These are phyloP conservation scores for Recurvirostra avosetta DNA, from an alignment of 2,113 vertebrate genomes.

Conservation along the genomic window DNA sequence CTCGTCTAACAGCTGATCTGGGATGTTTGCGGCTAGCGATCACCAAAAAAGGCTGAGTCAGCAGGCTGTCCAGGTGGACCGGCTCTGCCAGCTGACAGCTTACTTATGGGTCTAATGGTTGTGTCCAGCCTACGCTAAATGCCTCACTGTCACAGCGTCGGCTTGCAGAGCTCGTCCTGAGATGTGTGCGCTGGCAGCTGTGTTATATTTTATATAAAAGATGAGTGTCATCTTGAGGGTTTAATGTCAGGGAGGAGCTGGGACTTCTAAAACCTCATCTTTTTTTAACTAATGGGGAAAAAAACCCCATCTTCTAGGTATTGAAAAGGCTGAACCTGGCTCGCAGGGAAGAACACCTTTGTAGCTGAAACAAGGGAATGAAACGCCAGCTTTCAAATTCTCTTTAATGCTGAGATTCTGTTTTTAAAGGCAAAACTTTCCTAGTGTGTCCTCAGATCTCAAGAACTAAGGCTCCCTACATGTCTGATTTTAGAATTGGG, in stretches of 20 bases:
- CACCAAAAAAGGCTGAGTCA: background rate
- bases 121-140: fast-evolving
- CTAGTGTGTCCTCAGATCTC: background rate
- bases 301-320: too few relatives aligned
- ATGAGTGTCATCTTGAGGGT: background rate
- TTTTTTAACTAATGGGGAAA: background rate
- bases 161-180: background rate
- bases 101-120: background rate
- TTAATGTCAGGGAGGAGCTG: background rate
- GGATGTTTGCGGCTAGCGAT: background rate
- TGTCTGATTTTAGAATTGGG: background rate
- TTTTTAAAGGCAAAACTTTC: background rate
- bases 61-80: background rate
- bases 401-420: background rate
- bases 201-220: background rate
- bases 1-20: background rate
- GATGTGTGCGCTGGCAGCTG: background rate
- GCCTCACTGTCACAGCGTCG: background rate
- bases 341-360: background rate
- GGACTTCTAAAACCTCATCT: background rate
- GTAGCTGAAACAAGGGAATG: background rate
- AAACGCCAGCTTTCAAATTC: background rate
- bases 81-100: background rate
- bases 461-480: background rate
- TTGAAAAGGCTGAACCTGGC: background rate